These are phyloP conservation scores for Chydorus sphaericus DNA, from an alignment of 2,888 invertebrate species.

Conservation along the genomic window DNA sequence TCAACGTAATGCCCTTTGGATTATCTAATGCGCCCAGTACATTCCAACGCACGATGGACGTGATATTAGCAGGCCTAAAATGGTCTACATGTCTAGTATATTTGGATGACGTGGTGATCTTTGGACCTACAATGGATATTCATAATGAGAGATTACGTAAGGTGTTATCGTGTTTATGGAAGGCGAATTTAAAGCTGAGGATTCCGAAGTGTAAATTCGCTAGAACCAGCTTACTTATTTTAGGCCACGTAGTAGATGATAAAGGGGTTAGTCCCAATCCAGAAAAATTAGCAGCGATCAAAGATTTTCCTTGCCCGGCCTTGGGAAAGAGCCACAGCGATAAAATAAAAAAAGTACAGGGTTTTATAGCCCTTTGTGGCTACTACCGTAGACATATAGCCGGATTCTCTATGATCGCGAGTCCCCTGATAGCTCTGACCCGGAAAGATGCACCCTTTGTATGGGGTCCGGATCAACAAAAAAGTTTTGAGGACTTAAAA, in stretches of 20 bases:
- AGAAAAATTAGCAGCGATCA: constrained; percentile 19
- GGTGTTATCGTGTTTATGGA: constrained; percentile 17
- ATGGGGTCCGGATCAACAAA: background rate
- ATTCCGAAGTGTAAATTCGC: constrained; percentile 24
- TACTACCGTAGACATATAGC: constrained; percentile 20
- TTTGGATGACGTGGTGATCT: constrained; percentile 23
- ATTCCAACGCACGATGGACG: constrained; percentile 19
- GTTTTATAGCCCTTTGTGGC: constrained; percentile 16
- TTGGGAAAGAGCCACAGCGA: constrained; percentile 13
- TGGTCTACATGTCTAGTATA: constrained; percentile 18
- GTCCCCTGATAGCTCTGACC: constrained; percentile 13
- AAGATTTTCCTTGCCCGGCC: constrained; percentile 20
- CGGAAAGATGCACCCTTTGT: constrained; percentile 11
- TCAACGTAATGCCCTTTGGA: constrained; percentile 18
- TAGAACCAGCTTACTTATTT: constrained; percentile 14
- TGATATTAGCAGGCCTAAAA: constrained; percentile 7
- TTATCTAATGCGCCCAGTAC: constrained; percentile 18
- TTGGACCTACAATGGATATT: constrained; percentile 15
- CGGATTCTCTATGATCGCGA: constrained; percentile 15
- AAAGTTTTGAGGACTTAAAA: constrained; percentile 14
- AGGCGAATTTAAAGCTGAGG: constrained; percentile 22
- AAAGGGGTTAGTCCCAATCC: constrained; percentile 20
- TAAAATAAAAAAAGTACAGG: constrained; percentile 13
- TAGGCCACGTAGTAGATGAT: constrained; percentile 19
- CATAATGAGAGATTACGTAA: constrained; percentile 11